Conservation (phyloP, 2,113 vertebrate genomes). For the Malurus elegans region DNA sequence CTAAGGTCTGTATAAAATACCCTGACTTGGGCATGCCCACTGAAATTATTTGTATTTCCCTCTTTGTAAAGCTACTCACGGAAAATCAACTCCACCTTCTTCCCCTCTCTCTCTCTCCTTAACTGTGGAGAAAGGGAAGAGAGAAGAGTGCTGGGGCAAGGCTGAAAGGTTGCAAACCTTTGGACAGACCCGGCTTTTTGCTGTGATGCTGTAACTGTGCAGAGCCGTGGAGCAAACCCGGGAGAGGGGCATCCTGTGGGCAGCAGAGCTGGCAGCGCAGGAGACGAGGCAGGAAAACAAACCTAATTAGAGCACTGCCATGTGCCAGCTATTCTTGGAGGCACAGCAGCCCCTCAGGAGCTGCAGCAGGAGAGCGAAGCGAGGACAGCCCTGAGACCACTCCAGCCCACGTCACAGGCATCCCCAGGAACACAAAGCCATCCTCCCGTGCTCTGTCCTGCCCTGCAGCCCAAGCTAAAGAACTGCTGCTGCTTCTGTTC, state of each 20-base stretch:
- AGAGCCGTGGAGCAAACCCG: rapidly evolving
- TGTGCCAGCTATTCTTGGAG: conserved; percentile 51
- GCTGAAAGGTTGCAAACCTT: background rate
- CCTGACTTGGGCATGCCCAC: background rate
- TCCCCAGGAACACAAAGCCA: background rate
- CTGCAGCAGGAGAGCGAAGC: background rate
- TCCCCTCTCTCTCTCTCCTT: background rate
- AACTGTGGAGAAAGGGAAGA: background rate
- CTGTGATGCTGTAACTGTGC: background rate
- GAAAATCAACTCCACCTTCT: conserved; percentile 24
- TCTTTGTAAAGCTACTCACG: background rate
- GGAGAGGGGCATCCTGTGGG: background rate
- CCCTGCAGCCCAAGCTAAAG: background rate
- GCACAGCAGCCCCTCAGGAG: conserved; percentile 35
- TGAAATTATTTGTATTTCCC: background rate
- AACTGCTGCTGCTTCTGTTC: background rate
- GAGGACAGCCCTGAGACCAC: background rate
- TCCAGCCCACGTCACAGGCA: conserved; percentile 2
- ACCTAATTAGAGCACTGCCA: conserved; percentile 2
- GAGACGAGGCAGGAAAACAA: background rate
- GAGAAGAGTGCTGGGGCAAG: background rate
- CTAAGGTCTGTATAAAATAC: background rate
- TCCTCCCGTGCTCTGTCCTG: background rate
- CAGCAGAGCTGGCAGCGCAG: background rate
- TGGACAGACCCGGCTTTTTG: background rate